Evolutionary conservation across 1,140 invertebrate species (phyloP).

Genomic region (Varroa destructor): DNA sequence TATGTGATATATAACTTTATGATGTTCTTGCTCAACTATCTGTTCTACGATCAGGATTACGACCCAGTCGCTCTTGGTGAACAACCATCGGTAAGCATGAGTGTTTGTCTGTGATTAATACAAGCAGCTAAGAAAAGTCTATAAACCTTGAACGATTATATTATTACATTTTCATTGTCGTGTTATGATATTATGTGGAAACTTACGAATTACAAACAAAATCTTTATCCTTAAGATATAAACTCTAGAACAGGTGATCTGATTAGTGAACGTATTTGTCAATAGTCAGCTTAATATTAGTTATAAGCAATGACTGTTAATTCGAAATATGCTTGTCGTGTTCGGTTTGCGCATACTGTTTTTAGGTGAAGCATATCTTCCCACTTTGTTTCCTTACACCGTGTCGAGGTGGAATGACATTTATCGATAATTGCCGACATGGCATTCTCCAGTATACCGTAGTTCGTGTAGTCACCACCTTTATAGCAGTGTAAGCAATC

Average conservation of each 20-base stretch:
- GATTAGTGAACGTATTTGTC: too few relatives aligned
- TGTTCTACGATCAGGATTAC: conserved; percentile 56
- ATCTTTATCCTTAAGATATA: too few relatives aligned
- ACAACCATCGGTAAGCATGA: conserved; percentile 3
- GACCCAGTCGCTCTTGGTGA: conserved; percentile 19
- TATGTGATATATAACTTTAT: conserved; percentile 91
- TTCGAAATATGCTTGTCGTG: not conserved
- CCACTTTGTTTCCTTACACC: conserved; percentile 66
- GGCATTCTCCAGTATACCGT: conserved; percentile 88
- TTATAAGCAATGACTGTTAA: too few relatives aligned
- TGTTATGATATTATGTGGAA: too few relatives aligned
- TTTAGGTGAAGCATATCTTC: conserved; percentile 54
- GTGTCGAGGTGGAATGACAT: conserved; percentile 79
- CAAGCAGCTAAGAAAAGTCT: too few relatives aligned
- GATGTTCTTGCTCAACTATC: conserved; percentile 79
- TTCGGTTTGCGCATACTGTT: not conserved
- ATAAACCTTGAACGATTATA: too few relatives aligned
- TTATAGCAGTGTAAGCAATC: conserved; percentile 64
- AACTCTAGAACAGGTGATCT: too few relatives aligned
- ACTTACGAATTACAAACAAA: too few relatives aligned
- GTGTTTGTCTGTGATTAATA: too few relatives aligned
- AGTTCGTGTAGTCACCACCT: conserved; percentile 69
- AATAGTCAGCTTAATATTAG: too few relatives aligned
- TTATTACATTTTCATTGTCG: too few relatives aligned
- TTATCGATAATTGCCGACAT: conserved; percentile 86